Percentiles rank a stretch among this genome's conserved stretches.
Conservation (phyloP, 2,797 vertebrate species). For the Pterois miles region DNA sequence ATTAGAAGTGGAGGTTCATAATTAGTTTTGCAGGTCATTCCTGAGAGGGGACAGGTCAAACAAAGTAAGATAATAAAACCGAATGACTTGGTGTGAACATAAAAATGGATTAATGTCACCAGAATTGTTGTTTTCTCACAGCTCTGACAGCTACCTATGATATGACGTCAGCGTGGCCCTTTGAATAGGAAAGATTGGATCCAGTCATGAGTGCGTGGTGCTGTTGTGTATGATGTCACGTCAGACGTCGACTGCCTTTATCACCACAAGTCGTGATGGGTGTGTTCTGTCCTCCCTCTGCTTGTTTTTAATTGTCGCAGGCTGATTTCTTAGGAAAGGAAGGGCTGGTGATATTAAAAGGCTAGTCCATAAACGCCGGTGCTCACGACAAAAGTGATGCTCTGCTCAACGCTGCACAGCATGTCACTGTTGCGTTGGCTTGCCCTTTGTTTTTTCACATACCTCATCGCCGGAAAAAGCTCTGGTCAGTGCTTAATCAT, state of each 20-base stretch:
- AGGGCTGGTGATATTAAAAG: conserved; percentile 51
- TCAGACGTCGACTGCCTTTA: conserved; percentile 29
- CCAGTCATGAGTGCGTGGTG: conserved; percentile 23
- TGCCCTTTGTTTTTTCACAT: conserved; percentile 65
- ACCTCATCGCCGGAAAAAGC: conserved; percentile 60
- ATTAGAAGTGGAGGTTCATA: neutral
- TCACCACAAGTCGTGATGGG: conserved; percentile 32
- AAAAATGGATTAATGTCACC: neutral
- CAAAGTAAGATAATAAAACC: neutral
- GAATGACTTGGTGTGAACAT: neutral
- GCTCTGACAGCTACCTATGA: conserved; percentile 14
- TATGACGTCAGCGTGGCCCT: neutral
- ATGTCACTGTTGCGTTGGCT: conserved; percentile 58
- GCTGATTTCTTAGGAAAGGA: conserved; percentile 28
- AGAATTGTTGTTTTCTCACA: conserved; percentile 29
- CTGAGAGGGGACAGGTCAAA: neutral
- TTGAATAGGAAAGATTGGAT: conserved; percentile 7
- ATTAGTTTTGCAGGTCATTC: neutral
- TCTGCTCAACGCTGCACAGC: conserved; percentile 51
- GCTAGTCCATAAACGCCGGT: conserved; percentile 50
- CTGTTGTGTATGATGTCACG: conserved; percentile 14
- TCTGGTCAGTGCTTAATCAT: conserved; percentile 60
- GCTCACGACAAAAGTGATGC: conserved; percentile 63
- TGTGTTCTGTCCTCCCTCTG: conserved; percentile 43
- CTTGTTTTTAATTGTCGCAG: conserved; percentile 39